A percentile compares a stretch with the other conserved stretches of the same genome.
Evolutionary conservation across 2,797 vertebrate species (phyloP).

Genomic region (Telmatherina bonti): DNA sequence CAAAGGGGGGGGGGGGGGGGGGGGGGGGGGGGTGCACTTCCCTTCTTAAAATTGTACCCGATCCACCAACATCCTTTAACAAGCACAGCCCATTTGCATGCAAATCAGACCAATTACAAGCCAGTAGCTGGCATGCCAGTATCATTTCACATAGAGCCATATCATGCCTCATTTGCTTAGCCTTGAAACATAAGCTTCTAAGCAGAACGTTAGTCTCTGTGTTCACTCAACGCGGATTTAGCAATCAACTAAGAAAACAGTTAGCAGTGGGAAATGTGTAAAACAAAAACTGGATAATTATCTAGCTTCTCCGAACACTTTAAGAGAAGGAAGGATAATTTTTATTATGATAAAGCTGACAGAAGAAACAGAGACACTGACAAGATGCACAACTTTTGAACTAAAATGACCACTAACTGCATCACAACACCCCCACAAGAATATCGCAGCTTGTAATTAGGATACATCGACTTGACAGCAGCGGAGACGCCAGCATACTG

Average conservation of each 20-base stretch:
- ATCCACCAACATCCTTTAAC: slow-evolving; percentile 69
- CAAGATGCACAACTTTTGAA: slow-evolving; percentile 6
- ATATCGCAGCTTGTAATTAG: slow-evolving; percentile 26
- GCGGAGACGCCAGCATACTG: slow-evolving; percentile 27
- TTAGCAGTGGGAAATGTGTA: slow-evolving; percentile 43
- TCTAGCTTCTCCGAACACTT: slow-evolving; percentile 34
- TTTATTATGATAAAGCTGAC: slow-evolving; percentile 35
- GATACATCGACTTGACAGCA: background rate
- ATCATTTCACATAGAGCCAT: slow-evolving; percentile 64
- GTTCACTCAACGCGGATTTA: slow-evolving; percentile 57
- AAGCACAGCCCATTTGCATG: slow-evolving; percentile 70
- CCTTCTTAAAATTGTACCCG: slow-evolving; percentile 45
- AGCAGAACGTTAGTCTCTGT: slow-evolving; percentile 41
- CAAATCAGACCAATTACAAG: slow-evolving; percentile 75
- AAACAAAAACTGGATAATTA: slow-evolving; percentile 52
- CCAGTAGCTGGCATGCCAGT: slow-evolving; percentile 66
- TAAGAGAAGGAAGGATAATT: slow-evolving; percentile 24
- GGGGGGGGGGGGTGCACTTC: slow-evolving; percentile 15
- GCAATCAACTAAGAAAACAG: slow-evolving; percentile 50
- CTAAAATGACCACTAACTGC: slow-evolving; percentile 13
- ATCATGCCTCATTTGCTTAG: slow-evolving; percentile 74
- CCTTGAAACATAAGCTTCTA: slow-evolving; percentile 69
- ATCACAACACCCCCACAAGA: background rate
- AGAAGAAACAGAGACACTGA: slow-evolving; percentile 10
- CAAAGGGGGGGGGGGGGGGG: slow-evolving; percentile 8